Evolutionary conservation across 2,888 invertebrate species (phyloP).

Genomic region (Stenotaenia linearis): DNA sequence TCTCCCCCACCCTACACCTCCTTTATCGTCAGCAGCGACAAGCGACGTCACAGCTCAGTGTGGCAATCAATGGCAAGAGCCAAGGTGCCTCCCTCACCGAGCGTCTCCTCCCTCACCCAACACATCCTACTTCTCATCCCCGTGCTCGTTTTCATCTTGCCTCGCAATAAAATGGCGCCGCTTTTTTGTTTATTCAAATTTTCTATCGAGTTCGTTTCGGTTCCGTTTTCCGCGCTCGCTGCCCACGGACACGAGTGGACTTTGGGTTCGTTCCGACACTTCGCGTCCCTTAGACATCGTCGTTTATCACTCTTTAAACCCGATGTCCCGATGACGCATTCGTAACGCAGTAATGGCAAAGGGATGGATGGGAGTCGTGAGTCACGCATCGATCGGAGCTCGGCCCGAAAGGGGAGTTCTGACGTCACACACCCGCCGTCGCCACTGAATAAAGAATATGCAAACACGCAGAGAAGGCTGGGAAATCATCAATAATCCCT

Average conservation of each 20-base stretch:
- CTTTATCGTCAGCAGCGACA: constrained; percentile 31
- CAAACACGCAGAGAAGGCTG: constrained; percentile 21
- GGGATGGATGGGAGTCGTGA: constrained; percentile 21
- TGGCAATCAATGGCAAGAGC: constrained; percentile 31
- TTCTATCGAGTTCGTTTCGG: neutral
- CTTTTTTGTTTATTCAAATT: neutral
- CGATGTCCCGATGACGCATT: constrained; percentile 2
- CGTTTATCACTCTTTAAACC: constrained; percentile 18
- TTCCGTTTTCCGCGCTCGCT: neutral
- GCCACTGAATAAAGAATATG: constrained; percentile 26
- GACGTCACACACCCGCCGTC: constrained; percentile 21
- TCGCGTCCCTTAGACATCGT: neutral
- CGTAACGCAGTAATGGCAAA: neutral
- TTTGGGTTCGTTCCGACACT: neutral
- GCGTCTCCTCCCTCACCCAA: neutral
- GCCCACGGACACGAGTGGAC: neutral
- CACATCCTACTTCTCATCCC: neutral
- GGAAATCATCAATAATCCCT: constrained; percentile 19
- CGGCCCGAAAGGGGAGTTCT: constrained; percentile 3
- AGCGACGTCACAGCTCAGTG: constrained; percentile 3
- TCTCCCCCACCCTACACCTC: constrained; percentile 19
- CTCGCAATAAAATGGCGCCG: neutral
- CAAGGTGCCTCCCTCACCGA: constrained; percentile 31
- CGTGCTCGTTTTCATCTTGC: constrained; percentile 17
- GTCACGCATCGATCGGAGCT: constrained; percentile 18